Conservation (phyloP, 2,888 invertebrate species). For the Tillus elongatus region DNA sequence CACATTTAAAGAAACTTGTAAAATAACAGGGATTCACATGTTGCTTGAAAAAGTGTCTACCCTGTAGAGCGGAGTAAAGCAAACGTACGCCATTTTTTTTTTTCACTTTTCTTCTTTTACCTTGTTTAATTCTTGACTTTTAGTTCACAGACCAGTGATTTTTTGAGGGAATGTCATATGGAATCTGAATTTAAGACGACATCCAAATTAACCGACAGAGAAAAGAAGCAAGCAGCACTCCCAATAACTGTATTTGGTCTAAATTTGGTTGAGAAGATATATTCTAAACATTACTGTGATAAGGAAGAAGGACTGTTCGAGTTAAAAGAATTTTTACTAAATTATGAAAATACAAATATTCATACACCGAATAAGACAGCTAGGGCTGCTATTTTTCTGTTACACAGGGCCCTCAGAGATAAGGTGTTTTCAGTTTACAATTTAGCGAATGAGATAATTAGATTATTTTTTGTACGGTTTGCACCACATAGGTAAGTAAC, state of each 20-base stretch:
- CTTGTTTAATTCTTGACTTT: too few relatives aligned
- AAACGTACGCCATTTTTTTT: too few relatives aligned
- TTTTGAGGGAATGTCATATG: conserved; percentile 62
- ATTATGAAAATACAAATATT: conserved; percentile 40
- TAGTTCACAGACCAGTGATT: conserved; percentile 77
- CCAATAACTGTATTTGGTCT: conserved; percentile 88
- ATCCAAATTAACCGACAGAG: conserved; percentile 63
- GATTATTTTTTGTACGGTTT: conserved; percentile 73
- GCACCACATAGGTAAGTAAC: conserved; percentile 61
- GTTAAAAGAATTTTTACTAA: conserved; percentile 49
- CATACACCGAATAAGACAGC: conserved; percentile 70
- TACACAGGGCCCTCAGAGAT: conserved; percentile 74
- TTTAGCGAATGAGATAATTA: conserved; percentile 71
- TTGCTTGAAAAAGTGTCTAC: too few relatives aligned
- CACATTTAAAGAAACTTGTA: too few relatives aligned
- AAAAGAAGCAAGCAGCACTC: conserved; percentile 78
- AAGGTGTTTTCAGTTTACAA: conserved; percentile 85
- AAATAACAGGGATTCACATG: too few relatives aligned
- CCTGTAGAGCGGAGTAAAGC: too few relatives aligned
- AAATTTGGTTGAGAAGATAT: conserved; percentile 82
- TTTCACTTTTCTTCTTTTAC: too few relatives aligned
- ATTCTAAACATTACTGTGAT: conserved; percentile 81
- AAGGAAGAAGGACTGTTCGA: conserved; percentile 79
- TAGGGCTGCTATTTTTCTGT: conserved; percentile 66
- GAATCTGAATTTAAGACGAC: conserved; percentile 47